phyloP scores from a whole-genome alignment of 2,888 invertebrate species.

The Drosophila subquinaria region DNA sequence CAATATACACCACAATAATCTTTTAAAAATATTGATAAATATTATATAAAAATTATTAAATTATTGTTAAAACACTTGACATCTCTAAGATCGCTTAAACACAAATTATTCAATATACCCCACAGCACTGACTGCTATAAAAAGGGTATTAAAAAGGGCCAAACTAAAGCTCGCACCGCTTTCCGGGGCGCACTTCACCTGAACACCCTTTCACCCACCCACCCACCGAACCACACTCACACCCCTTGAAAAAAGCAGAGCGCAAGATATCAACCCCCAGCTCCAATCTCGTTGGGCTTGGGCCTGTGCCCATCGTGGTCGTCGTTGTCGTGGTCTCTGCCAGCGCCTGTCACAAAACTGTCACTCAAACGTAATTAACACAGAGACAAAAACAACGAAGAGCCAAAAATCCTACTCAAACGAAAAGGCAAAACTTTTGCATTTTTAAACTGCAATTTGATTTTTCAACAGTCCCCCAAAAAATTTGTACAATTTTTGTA shows the following conservation, averaged over 20 bases:
- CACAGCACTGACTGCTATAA: background rate
- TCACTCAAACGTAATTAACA: constrained; percentile 84
- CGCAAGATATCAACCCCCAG: constrained; percentile 11
- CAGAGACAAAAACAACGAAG: constrained; percentile 35
- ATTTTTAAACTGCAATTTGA: constrained; percentile 56
- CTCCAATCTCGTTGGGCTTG: constrained; percentile 10
- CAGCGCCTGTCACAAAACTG: constrained; percentile 77
- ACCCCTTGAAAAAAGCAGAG: constrained; percentile 5
- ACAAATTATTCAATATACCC: background rate
- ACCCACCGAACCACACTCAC: constrained; percentile 54
- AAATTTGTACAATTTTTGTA: constrained; percentile 22
- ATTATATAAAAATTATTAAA: too few species aligned
- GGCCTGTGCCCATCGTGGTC: constrained; percentile 28
- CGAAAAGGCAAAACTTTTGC: constrained; percentile 47
- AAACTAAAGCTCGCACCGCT: constrained; percentile 23
- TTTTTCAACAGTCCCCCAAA: constrained; percentile 29
- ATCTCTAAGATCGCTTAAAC: background rate
- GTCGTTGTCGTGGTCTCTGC: constrained; percentile 31
- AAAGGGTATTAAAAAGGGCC: constrained; percentile 27
- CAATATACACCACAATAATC: too few species aligned
- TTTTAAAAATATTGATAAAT: too few species aligned
- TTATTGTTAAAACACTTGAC: too few species aligned
- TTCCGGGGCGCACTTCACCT: constrained; percentile 65
- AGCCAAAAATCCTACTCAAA: constrained; percentile 53
- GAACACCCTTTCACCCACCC: constrained; percentile 78